phyloP scores from a whole-genome alignment of 2,113 vertebrate genomes.

The Gymnorhina tibicen region DNA sequence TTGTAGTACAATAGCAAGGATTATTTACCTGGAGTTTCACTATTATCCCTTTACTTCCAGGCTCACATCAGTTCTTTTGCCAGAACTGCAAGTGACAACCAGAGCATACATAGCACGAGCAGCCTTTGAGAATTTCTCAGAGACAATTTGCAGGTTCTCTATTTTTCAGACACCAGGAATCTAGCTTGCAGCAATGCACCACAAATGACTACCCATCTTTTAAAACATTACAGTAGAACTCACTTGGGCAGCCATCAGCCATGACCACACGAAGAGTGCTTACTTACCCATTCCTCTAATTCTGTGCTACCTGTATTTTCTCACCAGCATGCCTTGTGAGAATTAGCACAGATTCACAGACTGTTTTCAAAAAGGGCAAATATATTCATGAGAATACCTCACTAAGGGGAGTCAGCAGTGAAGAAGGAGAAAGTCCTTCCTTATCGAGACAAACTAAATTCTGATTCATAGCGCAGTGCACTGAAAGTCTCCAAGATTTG shows the following conservation, averaged over 20 bases:
- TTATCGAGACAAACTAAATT: not conserved
- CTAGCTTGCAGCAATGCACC: not conserved
- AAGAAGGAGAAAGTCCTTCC: not conserved
- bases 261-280: not conserved
- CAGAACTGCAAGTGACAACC: not conserved
- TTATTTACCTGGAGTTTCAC: constrained; percentile 16
- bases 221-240: not conserved
- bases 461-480: not conserved
- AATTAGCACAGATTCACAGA: not conserved
- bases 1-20: not conserved
- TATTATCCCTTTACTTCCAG: not conserved
- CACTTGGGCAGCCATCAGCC: not conserved
- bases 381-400: not conserved
- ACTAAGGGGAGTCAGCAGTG: not conserved
- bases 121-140: not conserved
- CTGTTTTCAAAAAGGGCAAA: not conserved
- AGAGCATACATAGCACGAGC: not conserved
- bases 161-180: not conserved
- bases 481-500: not conserved
- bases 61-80: not conserved
- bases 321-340: not conserved
- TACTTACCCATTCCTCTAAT: not conserved
- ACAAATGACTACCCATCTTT: not conserved
- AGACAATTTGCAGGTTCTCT: not conserved
- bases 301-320: not conserved